phyloP scores from a whole-genome alignment of 1,140 invertebrate genomes.

The Trichoplusia ni region DNA sequence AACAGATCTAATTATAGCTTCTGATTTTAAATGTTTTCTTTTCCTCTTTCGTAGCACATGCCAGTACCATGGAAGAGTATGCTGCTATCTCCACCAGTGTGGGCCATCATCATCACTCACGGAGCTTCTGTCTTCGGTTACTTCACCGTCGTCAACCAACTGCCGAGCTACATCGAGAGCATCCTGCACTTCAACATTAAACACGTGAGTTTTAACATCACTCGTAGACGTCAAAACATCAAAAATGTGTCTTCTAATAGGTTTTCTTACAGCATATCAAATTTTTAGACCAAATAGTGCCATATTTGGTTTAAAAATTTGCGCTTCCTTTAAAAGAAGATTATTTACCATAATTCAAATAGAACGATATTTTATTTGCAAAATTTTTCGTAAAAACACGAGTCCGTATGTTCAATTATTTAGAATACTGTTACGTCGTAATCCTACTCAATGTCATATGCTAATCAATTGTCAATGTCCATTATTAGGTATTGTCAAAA shows the following conservation, averaged over 20 bases:
- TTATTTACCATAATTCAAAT: too few species aligned
- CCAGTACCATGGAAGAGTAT: constrained; percentile 91
- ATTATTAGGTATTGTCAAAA: too few species aligned
- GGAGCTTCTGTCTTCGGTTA: constrained; percentile 96
- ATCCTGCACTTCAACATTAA: constrained; percentile 94
- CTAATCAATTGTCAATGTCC: constrained; percentile 1
- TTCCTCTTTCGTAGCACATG: constrained; percentile 76
- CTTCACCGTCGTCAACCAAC: constrained; percentile 95
- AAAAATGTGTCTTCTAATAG: too few species aligned
- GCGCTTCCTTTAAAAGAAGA: too few species aligned
- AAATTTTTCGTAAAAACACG: too few species aligned
- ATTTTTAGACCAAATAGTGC: too few species aligned
- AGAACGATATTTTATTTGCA: too few species aligned
- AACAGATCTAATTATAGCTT: too few species aligned
- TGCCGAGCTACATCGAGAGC: constrained; percentile 96
- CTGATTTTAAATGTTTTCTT: not conserved
- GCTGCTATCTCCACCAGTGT: constrained; percentile 91
- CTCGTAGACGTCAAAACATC: not conserved
- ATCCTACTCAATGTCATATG: constrained; percentile 7
- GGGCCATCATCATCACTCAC: constrained; percentile 95
- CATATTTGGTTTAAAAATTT: too few species aligned
- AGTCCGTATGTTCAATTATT: not conserved
- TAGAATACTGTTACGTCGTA: not conserved
- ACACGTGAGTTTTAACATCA: constrained; percentile 82
- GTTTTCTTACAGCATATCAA: too few species aligned